phyloP scores from a whole-genome alignment of 2,113 vertebrate genomes.

The Motacilla alba region DNA sequence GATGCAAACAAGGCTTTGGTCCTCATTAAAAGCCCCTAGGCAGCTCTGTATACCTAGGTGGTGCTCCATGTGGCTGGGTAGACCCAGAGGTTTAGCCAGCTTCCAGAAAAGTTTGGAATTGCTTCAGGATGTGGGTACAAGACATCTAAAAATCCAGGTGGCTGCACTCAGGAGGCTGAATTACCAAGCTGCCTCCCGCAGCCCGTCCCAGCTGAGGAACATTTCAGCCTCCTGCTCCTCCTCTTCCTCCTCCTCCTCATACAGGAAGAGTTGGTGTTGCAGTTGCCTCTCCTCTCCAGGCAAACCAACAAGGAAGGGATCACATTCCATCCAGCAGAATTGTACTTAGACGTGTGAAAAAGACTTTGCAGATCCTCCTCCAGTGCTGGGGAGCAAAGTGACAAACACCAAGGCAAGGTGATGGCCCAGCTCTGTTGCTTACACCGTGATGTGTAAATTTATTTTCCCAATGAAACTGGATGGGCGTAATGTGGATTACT shows the following conservation, averaged over 20 bases:
- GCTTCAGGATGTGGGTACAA: not conserved
- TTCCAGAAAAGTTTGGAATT: not conserved
- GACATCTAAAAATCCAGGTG: not conserved
- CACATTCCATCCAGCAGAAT: not conserved
- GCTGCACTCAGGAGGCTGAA: not conserved
- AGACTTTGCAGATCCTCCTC: not conserved
- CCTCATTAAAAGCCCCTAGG: not conserved
- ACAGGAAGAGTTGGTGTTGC: not conserved
- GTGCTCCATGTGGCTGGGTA: not conserved
- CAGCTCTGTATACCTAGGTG: not conserved
- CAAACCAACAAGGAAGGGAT: not conserved
- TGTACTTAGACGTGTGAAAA: not conserved
- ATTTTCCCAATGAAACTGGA: not conserved
- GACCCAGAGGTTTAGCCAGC: not conserved
- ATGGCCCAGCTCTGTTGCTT: not conserved
- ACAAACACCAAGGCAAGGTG: not conserved
- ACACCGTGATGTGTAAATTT: rapidly evolving
- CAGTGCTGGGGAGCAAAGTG: not conserved
- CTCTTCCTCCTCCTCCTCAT: rapidly evolving
- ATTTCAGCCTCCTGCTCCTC: not conserved
- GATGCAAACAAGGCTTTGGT: not conserved
- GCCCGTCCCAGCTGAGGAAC: not conserved
- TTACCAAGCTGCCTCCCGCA: not conserved
- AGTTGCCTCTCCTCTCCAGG: not conserved
- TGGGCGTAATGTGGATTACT: not conserved